These are phyloP conservation scores for Rostratula benghalensis DNA, from an alignment of 2,113 vertebrate genomes.

Conservation along the genomic window DNA sequence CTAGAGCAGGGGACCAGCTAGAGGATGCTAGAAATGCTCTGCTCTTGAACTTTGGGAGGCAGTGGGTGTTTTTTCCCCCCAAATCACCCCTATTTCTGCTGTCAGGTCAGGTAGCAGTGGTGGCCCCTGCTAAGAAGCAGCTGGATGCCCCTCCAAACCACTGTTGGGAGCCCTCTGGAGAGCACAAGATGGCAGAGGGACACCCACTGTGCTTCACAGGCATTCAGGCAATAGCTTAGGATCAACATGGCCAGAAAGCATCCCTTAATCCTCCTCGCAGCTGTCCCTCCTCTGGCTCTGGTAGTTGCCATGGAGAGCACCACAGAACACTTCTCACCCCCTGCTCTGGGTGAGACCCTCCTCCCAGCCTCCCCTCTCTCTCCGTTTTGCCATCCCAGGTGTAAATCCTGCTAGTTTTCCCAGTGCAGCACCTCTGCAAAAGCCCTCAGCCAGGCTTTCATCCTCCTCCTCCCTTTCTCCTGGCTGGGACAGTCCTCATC, in stretches of 20 bases:
- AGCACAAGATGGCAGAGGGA: neutral
- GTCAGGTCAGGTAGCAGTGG: neutral
- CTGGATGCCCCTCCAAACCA: rapidly evolving
- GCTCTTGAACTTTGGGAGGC: neutral
- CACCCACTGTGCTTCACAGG: neutral
- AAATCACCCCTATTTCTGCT: neutral
- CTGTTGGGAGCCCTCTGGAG: rapidly evolving
- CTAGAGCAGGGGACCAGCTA: neutral
- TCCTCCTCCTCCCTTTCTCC: neutral
- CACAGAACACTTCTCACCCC: neutral
- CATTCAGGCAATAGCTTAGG: neutral
- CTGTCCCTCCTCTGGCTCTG: neutral
- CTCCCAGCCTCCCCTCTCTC: neutral
- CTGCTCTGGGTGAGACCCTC: neutral
- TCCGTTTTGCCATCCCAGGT: neutral
- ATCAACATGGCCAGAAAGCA: neutral
- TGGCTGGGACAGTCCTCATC: neutral
- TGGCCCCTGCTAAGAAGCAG: neutral
- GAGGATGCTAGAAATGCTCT: neutral
- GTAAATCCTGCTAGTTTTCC: neutral
- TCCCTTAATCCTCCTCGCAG: neutral
- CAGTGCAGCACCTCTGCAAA: rapidly evolving
- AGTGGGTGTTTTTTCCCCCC: neutral
- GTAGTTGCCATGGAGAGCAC: conserved; percentile 19
- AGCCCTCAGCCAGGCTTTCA: neutral